Percentiles rank a stretch among this genome's conserved stretches.
Evolutionary conservation across 1,140 invertebrate genomes (phyloP).

Genomic region (Pteromalus puparum): DNA sequence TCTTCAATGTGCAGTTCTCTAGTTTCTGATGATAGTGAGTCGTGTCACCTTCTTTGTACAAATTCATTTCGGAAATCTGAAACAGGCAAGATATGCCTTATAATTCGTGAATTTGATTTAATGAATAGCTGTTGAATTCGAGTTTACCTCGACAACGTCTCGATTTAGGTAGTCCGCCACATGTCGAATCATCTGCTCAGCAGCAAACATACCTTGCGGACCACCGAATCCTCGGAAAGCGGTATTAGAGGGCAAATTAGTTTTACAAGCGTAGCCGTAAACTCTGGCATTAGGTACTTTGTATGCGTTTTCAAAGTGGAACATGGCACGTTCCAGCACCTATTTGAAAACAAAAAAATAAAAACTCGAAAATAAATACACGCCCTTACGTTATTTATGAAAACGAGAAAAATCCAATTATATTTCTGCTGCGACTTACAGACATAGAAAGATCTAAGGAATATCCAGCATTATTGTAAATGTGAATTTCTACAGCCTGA

Average conservation of each 20-base stretch:
- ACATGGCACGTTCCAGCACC: conserved; percentile 87
- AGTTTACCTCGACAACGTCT: conserved; percentile 75
- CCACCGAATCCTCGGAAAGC: conserved; percentile 94
- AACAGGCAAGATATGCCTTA: conserved; percentile 50
- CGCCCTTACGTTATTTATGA: neutral
- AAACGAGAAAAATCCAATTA: neutral
- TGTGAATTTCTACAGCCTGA: conserved; percentile 81
- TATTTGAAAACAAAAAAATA: conserved; percentile 63
- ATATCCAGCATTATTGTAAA: conserved; percentile 91
- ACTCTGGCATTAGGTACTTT: conserved; percentile 83
- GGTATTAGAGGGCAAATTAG: conserved; percentile 92
- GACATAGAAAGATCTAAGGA: conserved; percentile 88
- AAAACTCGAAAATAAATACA: conserved; percentile 4
- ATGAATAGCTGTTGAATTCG: neutral
- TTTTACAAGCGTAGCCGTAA: conserved; percentile 85
- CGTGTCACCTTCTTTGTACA: conserved; percentile 86
- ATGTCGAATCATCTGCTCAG: conserved; percentile 86
- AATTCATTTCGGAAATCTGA: conserved; percentile 83
- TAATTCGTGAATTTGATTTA: conserved; percentile 56
- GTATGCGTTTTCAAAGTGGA: conserved; percentile 88
- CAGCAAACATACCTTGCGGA: conserved; percentile 91
- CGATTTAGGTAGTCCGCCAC: conserved; percentile 83
- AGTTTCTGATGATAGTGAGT: conserved; percentile 89
- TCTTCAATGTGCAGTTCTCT: conserved; percentile 83
- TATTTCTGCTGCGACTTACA: conserved; percentile 76